Conservation (phyloP, 1,140 invertebrate genomes). For the Liolophura sinensis region DNA sequence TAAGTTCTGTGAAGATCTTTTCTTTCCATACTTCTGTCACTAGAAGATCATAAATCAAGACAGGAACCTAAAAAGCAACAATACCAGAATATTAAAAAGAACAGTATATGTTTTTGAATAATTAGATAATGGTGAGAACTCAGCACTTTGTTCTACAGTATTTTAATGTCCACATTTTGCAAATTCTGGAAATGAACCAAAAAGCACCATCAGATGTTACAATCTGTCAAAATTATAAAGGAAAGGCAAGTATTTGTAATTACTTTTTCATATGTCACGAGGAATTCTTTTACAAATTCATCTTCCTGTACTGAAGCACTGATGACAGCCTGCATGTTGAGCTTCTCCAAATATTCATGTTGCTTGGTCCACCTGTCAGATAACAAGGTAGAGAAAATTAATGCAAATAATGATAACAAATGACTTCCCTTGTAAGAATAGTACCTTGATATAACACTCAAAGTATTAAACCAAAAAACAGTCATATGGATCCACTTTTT, state of each 20-base stretch:
- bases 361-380: slow-evolving; percentile 52
- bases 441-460: not conserved
- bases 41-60: slow-evolving; percentile 55
- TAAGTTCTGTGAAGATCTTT: slow-evolving; percentile 52
- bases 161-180: not conserved
- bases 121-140: not conserved
- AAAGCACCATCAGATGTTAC: not conserved
- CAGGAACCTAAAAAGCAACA: slow-evolving; percentile 35
- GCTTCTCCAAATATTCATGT: slow-evolving; percentile 57
- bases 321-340: slow-evolving; percentile 59
- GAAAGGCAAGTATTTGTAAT: no score
- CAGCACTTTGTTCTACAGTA: not conserved
- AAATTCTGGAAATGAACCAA: not conserved
- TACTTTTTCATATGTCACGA: slow-evolving; percentile 57
- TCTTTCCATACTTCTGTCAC: slow-evolving; percentile 57
- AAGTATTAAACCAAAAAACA: no score
- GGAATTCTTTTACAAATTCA: slow-evolving; percentile 59
- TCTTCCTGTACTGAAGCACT: slow-evolving; percentile 56
- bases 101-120: not conserved
- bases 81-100: not conserved
- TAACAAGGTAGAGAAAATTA: not conserved
- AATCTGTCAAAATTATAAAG: not conserved
- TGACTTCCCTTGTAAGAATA: not conserved
- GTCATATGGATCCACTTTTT: no score
- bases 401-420: not conserved